These are phyloP conservation scores for Antennarius maculatus DNA, from an alignment of 2,797 vertebrate species.

Conservation along the genomic window DNA sequence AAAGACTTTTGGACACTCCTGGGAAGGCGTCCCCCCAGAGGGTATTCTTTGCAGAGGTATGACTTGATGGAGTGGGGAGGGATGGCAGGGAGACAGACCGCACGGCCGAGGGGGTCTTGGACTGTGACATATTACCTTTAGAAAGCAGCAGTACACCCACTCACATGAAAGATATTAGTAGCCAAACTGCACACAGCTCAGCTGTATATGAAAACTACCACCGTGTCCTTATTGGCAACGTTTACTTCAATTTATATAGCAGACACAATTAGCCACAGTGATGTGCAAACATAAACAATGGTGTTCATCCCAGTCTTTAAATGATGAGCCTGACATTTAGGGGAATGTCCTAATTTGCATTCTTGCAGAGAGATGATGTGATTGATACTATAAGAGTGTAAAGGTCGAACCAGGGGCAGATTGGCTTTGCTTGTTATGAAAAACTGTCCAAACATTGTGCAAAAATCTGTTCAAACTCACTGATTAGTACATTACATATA, in stretches of 20 bases:
- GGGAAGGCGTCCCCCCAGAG: conserved; percentile 52
- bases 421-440: neutral
- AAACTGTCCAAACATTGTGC: neutral
- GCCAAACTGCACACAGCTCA: conserved; percentile 43
- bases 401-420: neutral
- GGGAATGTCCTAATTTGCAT: neutral
- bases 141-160: conserved; percentile 67
- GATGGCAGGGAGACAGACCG: conserved; percentile 60
- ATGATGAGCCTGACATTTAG: neutral
- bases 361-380: neutral
- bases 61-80: conserved; percentile 75
- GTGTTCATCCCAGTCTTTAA: neutral
- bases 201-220: conserved; percentile 41
- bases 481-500: too few species aligned
- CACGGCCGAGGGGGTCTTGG: conserved; percentile 66
- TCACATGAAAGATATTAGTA: conserved; percentile 77
- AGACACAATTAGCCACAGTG: neutral
- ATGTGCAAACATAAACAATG: neutral
- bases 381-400: neutral
- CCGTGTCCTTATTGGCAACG: conserved; percentile 12
- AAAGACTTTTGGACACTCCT: conserved; percentile 65
- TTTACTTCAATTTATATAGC: conserved; percentile 12
- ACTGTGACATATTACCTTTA: conserved; percentile 81
- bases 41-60: conserved; percentile 60
- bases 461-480: neutral